A percentile compares a stretch with the other conserved stretches of the same genome.
phyloP scores from a whole-genome alignment of 2,113 vertebrate species.

The Macaca mulatta region DNA sequence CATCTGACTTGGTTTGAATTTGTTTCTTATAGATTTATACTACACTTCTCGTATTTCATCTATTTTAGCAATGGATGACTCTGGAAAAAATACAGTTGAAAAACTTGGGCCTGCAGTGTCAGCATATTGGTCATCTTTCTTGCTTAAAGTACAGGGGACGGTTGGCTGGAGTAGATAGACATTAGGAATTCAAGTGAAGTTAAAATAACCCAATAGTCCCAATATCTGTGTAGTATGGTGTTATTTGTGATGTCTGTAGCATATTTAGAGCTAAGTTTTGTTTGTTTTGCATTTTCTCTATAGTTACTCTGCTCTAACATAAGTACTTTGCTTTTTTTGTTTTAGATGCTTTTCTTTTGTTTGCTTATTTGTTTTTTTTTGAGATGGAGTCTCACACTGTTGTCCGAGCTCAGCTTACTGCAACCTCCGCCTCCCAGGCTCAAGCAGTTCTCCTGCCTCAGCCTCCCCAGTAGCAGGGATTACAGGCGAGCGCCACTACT shows the following conservation, averaged over 20 bases:
- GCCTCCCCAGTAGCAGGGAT: no score
- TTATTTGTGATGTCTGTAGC: neutral
- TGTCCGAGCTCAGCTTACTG: no score
- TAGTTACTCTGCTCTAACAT: neutral
- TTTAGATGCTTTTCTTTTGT: neutral
- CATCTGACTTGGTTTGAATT: constrained; percentile 9
- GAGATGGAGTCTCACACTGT: no score
- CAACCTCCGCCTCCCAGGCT: no score
- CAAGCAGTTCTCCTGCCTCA: no score
- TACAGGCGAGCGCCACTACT: no score
- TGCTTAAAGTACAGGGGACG: neutral
- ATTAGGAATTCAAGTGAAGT: constrained; percentile 30
- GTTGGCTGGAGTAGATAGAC: constrained; percentile 13
- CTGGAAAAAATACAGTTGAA: neutral
- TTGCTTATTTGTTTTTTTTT: no score
- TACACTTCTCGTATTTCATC: neutral
- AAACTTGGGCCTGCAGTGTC: neutral
- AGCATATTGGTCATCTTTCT: constrained; percentile 35
- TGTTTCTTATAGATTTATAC: neutral
- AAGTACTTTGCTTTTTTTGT: neutral
- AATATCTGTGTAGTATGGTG: neutral
- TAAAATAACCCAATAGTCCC: neutral
- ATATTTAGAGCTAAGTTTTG: neutral
- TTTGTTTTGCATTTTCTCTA: constrained; percentile 32
- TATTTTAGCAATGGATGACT: neutral